Conservation (phyloP, 2,888 invertebrate species). For the Ommatoiulus sabulosus region DNA sequence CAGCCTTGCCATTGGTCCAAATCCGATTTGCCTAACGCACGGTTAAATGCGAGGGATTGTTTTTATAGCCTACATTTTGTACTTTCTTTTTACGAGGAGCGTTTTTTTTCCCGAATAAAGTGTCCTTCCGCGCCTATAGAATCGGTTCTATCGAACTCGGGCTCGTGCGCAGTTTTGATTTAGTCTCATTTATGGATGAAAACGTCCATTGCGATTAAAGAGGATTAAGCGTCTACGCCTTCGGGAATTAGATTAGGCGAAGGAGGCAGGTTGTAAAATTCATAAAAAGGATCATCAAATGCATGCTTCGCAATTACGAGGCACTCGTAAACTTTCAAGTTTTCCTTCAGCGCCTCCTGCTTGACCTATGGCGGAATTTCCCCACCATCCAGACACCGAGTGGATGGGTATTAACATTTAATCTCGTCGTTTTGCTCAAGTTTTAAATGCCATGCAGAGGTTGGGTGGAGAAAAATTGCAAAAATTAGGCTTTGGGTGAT, state of each 20-base stretch:
- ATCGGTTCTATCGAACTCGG: background rate
- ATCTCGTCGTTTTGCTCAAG: background rate
- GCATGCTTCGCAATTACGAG: background rate
- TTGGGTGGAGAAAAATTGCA: background rate
- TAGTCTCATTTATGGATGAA: background rate
- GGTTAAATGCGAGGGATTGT: conserved; percentile 13
- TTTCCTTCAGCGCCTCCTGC: background rate
- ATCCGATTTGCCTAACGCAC: background rate
- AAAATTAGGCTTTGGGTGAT: background rate
- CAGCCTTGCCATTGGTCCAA: background rate
- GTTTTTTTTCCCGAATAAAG: background rate
- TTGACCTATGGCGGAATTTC: conserved; percentile 11
- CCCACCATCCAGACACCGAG: background rate
- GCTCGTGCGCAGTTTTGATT: background rate
- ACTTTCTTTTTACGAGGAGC: background rate
- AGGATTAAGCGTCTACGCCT: conserved; percentile 19
- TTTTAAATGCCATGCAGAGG: background rate
- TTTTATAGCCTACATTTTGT: conserved; percentile 37
- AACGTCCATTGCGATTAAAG: conserved; percentile 16
- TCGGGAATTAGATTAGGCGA: background rate
- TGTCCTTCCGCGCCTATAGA: background rate
- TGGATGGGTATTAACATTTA: background rate
- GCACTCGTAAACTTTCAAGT: conserved; percentile 19
- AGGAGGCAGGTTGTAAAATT: background rate
- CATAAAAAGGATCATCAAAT: conserved; percentile 30